These are phyloP conservation scores for Elegia similella DNA, from an alignment of 2,888 invertebrate genomes.

Conservation along the genomic window DNA sequence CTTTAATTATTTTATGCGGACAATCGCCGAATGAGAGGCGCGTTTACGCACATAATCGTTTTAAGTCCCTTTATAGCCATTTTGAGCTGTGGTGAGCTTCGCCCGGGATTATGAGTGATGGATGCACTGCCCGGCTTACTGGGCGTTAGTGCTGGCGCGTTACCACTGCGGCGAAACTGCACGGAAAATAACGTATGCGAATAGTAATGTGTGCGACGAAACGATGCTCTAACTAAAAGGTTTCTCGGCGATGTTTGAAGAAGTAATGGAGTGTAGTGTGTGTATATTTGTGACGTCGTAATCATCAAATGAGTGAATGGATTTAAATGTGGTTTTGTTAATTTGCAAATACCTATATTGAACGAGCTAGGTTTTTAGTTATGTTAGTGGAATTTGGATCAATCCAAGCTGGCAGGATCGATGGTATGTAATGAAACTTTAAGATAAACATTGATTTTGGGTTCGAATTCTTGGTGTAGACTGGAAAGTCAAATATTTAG, in stretches of 20 bases:
- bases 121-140: conserved; percentile 62
- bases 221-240: conserved; percentile 7
- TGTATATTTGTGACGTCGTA: no score
- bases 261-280: neutral
- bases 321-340: no score
- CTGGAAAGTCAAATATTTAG: no score
- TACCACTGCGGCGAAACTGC: conserved; percentile 30
- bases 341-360: no score
- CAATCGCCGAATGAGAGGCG: conserved; percentile 45
- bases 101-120: conserved; percentile 61
- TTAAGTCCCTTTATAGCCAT: conserved; percentile 59
- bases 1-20: conserved; percentile 39
- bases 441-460: no score
- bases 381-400: no score
- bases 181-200: conserved; percentile 21
- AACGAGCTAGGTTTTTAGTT: no score
- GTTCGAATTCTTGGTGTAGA: no score
- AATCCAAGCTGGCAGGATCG: no score
- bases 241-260: neutral
- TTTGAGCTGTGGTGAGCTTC: conserved; percentile 58
- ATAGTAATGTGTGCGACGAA: conserved; percentile 3
- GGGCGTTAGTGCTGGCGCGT: conserved; percentile 41
- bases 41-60: conserved; percentile 60
- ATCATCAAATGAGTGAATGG: no score
- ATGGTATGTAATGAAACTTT: no score